Base-by-base conservation (phyloP, 2,888 invertebrate species). In the Troides aeacus region DNA sequence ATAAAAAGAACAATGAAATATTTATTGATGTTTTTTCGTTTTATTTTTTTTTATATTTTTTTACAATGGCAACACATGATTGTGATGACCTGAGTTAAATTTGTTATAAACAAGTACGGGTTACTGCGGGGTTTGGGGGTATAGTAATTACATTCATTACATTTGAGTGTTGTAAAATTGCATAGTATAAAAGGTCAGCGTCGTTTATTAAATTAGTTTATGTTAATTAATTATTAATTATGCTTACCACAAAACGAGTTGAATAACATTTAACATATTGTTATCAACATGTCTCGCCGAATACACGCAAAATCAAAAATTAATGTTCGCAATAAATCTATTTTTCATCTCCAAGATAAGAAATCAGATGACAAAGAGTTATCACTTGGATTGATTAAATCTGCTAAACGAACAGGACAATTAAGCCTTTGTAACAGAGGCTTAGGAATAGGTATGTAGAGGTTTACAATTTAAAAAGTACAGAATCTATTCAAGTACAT, bases 321-420 rank as follows among this genome's bases (percentile, higher is more conserved):
- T 71, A 89, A 85, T 81, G 78, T 87, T 67, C 82, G 82, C 79
- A 91, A 88, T 79, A 89, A 88, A 82, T 81, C 92, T 77, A 81
- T 97, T 65, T 97, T 97, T 88, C 95, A 96, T 81, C 93, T 94
- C 81, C 95, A 96, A 90, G 95, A 95, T 74, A 94, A 95, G 88
- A 93, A 94, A 72, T 95, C 95, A 74, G 96, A 96, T 79, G 94
- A 96, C 72, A 93, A 91, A 70, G 94, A 95, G 81, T 84, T 97
- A 72, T 94, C 96, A 46, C 93, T 93, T 69, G 94, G 94, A 64
- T 87, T 97, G 78, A 93, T 98, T 69, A 96, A 97, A 87, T 94
- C 95, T 74, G 97, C 97, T 5, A 94, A 97, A 79, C 95, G 95
- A 81, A 95, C 96, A 73, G 98, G 98, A 24, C 94, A 95, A 76